phyloP scores from a whole-genome alignment of 2,888 invertebrate species.

The Nemotelus pantherinus region DNA sequence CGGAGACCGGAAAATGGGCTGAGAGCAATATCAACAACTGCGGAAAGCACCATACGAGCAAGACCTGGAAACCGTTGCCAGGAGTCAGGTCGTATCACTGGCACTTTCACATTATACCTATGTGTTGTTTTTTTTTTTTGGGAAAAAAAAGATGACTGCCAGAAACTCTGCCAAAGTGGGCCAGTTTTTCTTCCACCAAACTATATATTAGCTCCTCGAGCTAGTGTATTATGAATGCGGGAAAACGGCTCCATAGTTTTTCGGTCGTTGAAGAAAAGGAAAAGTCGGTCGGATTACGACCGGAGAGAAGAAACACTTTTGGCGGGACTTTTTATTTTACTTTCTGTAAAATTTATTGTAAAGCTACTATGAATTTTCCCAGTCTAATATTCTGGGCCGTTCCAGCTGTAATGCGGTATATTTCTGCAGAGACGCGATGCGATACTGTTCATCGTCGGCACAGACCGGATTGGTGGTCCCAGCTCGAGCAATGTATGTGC shows the following conservation, averaged over 20 bases:
- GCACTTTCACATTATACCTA: not conserved
- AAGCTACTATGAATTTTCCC: constrained; percentile 33
- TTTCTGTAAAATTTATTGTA: constrained; percentile 42
- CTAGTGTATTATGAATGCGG: not conserved
- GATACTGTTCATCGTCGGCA: not conserved
- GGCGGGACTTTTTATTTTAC: constrained; percentile 31
- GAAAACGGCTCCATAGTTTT: constrained; percentile 33
- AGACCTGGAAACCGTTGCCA: constrained; percentile 22
- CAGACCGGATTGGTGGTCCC: not conserved
- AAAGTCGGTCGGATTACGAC: constrained; percentile 20
- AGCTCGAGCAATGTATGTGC: constrained; percentile 1
- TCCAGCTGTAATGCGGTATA: constrained; percentile 24
- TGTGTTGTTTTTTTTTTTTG: constrained; percentile 12
- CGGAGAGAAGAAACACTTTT: constrained; percentile 6
- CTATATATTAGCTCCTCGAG: constrained; percentile 6
- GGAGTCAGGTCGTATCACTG: not conserved
- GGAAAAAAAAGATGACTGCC: constrained; percentile 13
- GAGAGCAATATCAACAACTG: too few relatives aligned
- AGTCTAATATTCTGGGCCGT: constrained; percentile 30
- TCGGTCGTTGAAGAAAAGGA: not conserved
- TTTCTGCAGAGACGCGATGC: constrained; percentile 31
- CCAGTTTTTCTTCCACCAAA: constrained; percentile 32
- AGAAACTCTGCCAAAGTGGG: constrained; percentile 18
- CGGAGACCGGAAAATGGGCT: too few relatives aligned
- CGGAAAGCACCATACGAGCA: not conserved